Base-by-base conservation (phyloP, 1,140 invertebrate species). In the Bicyclus anynana region DNA sequence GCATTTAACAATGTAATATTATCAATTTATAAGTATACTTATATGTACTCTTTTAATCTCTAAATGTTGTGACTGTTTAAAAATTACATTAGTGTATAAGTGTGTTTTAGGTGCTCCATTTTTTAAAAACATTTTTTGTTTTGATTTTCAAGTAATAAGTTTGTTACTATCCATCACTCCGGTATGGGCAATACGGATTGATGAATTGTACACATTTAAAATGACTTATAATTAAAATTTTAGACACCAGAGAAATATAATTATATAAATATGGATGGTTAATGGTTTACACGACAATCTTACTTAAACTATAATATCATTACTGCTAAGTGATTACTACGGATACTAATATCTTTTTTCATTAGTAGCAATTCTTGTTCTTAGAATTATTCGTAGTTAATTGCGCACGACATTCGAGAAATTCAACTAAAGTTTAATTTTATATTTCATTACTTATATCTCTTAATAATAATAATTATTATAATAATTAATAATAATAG, bases 171-270 rank as follows among this genome's bases (percentile, higher is more conserved):
- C 83, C 82, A 55, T 85, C 79, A 79, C 74, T 88, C 74, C 80
- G 85, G 77, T 67, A 37, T 79, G 85, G 85, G 85, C 85, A 88
- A 88, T 88, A 77, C 85, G 83, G 85, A 88, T 65, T 84, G 81
- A 85, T 77, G 85, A 86, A 84, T 81, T 72, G 77, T 79, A 68
- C 29, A 38, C 2, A 21, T 51, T 29, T 18, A 20, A 27, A n/a
- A 14, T 52, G 40, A 3, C 18, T 35, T 17, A 21, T 40, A 17
- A 5, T 40, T 40, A 17, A 10, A 40, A 16, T 17, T 40, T 17
- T 16, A 17, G 0, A 17, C 7, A 2, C 7, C 7, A 23, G 23
- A 23, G n/a, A n/a, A n/a, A n/a, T n/a, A n/a, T n/a, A n/a, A n/a
- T n/a, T n/a, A 10, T 29, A 5, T 10, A 29, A 21, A 14, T 6